A percentile compares a stretch with the other conserved stretches of the same genome.
These are phyloP conservation scores for Drosophila heteroneura DNA, from an alignment of 2,888 invertebrate genomes.

Conservation along the genomic window DNA sequence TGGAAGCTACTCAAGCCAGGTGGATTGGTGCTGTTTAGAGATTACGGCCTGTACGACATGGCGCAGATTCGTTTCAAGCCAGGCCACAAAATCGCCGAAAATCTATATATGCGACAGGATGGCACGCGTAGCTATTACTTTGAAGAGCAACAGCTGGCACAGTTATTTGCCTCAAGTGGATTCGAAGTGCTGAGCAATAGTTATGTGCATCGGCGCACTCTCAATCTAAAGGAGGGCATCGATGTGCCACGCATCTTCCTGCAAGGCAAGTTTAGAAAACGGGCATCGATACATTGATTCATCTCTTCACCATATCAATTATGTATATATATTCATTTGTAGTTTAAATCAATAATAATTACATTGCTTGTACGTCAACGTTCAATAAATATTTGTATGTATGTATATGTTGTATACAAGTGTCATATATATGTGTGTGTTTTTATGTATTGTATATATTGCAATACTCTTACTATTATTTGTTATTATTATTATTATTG, in stretches of 20 bases:
- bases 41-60: conserved; percentile 98
- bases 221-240: conserved; percentile 96
- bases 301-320: conserved; percentile 20
- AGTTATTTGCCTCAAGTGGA: conserved; percentile 89
- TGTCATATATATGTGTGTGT: conserved; percentile 33
- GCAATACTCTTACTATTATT: conserved; percentile 11
- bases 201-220: conserved; percentile 94
- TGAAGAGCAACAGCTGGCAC: conserved; percentile 89
- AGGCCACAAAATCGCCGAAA: conserved; percentile 95
- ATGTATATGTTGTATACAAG: conserved; percentile 49
- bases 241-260: conserved; percentile 97
- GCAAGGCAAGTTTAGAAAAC: conserved; percentile 93
- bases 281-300: not conserved
- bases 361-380: conserved; percentile 70
- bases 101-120: conserved; percentile 98
- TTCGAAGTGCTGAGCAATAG: conserved; percentile 89
- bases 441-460: conserved; percentile 28
- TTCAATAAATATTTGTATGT: conserved; percentile 80
- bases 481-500: conserved; percentile 6
- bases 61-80: conserved; percentile 97
- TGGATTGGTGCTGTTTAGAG: conserved; percentile 94
- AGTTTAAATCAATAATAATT: conserved; percentile 69
- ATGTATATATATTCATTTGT: conserved; percentile 45
- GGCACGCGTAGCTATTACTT: conserved; percentile 96
- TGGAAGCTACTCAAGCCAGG: conserved; percentile 89